Conservation (phyloP, 2,113 vertebrate genomes). For the Xiphophorus maculatus region DNA sequence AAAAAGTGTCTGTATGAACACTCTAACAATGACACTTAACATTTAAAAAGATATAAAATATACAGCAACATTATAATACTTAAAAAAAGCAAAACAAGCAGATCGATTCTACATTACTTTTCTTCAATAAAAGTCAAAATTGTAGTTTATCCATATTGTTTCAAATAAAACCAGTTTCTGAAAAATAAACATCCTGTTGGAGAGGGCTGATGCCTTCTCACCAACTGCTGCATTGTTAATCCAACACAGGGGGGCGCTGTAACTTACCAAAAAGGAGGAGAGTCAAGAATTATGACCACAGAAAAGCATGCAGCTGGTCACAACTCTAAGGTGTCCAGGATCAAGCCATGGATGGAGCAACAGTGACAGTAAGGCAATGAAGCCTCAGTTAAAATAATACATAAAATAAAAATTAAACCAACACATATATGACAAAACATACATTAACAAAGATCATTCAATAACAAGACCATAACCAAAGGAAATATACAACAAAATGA, state of each 20-base stretch:
- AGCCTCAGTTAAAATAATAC: conserved; percentile 31
- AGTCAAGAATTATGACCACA: conserved; percentile 59
- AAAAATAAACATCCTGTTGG: conserved; percentile 16
- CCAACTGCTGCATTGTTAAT: conserved; percentile 41
- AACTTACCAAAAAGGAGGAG: conserved; percentile 68
- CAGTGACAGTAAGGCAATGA: conserved; percentile 12
- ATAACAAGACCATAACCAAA: conserved; percentile 19
- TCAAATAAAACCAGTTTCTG: background rate
- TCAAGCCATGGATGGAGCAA: conserved; percentile 56
- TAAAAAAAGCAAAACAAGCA: background rate
- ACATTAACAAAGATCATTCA: conserved; percentile 17
- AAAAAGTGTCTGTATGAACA: background rate
- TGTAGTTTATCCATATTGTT: too few species aligned
- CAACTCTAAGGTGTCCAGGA: conserved; percentile 68
- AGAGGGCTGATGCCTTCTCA: conserved; percentile 10
- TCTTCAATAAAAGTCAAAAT: background rate
- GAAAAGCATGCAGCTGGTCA: conserved; percentile 71
- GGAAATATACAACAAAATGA: background rate
- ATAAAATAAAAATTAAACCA: too few species aligned
- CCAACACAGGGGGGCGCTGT: conserved; percentile 60
- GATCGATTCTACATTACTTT: background rate
- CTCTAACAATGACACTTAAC: background rate
- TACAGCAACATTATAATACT: background rate
- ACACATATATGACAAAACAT: conserved; percentile 8
- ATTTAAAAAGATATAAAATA: background rate